Evolutionary conservation across 1,140 invertebrate genomes (phyloP), one percentile per base, ranked within the genome.

Genomic region (Heterodera carotae): DNA sequence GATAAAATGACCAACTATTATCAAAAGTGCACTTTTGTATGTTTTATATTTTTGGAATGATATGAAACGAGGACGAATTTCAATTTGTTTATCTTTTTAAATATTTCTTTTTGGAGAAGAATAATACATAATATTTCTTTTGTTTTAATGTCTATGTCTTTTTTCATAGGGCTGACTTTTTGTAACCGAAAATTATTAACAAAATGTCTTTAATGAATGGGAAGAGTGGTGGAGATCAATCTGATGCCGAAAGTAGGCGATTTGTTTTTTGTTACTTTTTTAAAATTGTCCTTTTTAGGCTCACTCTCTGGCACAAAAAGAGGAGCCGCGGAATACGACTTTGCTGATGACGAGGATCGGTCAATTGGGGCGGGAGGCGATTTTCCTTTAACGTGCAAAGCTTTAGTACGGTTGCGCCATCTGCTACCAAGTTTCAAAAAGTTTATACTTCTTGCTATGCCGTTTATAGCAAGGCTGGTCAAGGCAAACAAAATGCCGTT

Each of bases 381-480:
- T 39, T 33, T 69, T 69, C 10, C 8, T 5, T 56, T n/a, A 22
- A 18, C 22, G 22, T 56, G 39, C 39, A 43, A 43, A 8, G 6
- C 43, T 71, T 48, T 33, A 71, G 69, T 22, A 36, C 10, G 10
- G 31, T 48, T 25, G 64, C 72, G 12, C 72, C 72, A 25, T 34
- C 72, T 0, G 39, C 71, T 8, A 22, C 72, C 15, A 74, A 74
- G 34, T 59, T 74, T 18, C 43, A 74, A 62, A 27, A 39, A n/a
- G 27, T 39, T 2, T 56, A 74, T 12, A 22, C 22, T 22, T 64
- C 72, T 15, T 74, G 72, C 72, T 74, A 74, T 34, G 72, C 72
- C 12, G 56, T 56, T 31, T 74, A 74, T 62, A 18, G 56, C 27
- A 74, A 64, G 33, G 33, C 48, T 27, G 25, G 31, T 33, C 72